Conservation (phyloP, 2,113 vertebrate species). For the Psephotus haematonotus region DNA sequence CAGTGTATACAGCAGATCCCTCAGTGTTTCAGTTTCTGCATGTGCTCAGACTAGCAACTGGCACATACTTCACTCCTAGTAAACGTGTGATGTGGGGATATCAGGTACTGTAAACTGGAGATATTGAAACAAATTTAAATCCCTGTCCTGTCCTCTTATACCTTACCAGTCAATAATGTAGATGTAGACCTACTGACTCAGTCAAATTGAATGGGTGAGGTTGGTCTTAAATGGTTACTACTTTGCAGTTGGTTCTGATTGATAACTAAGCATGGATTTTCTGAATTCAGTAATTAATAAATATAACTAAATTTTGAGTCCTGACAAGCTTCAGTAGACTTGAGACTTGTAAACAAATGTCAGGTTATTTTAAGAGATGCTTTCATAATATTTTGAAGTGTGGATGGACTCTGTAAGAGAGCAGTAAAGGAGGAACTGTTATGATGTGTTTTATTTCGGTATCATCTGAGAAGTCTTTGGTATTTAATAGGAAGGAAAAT, state of each 20-base stretch:
- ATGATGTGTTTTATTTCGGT: background rate
- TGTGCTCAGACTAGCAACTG: background rate
- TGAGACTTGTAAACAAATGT: background rate
- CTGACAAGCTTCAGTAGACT: background rate
- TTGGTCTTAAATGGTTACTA: background rate
- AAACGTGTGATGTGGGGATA: background rate
- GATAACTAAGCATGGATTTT: background rate
- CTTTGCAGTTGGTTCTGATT: background rate
- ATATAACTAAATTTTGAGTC: background rate
- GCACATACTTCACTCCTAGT: background rate
- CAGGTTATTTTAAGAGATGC: background rate
- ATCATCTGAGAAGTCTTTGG: background rate
- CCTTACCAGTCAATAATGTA: fast-evolving
- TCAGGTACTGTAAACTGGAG: background rate
- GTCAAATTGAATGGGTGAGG: background rate
- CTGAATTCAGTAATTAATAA: background rate
- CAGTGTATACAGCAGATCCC: background rate
- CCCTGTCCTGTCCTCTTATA: background rate
- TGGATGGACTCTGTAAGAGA: background rate
- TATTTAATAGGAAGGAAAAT: background rate
- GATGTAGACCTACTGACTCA: background rate
- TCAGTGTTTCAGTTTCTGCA: background rate
- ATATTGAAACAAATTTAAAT: background rate
- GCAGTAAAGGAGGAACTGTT: background rate
- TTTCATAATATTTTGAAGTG: background rate